A percentile compares a stretch with the other conserved stretches of the same genome.
These are phyloP conservation scores for Podotricha telesiphe DNA, from an alignment of 2,888 invertebrate species.

Conservation along the genomic window DNA sequence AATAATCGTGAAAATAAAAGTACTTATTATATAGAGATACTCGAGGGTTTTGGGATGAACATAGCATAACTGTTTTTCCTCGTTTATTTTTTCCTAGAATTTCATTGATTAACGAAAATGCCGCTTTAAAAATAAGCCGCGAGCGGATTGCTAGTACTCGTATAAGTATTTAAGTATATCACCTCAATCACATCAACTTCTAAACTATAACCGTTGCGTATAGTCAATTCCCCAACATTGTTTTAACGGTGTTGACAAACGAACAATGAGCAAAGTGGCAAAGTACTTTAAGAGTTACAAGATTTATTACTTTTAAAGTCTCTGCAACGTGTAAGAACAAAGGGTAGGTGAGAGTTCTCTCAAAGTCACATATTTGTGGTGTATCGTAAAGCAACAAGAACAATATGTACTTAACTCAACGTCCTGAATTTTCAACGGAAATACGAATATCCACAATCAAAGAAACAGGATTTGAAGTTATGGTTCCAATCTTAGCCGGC, in stretches of 20 bases:
- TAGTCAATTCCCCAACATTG: not conserved
- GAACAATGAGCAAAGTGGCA: constrained; percentile 4
- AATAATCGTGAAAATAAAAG: no score
- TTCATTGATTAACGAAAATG: no score
- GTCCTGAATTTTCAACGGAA: constrained; percentile 15
- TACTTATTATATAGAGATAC: no score
- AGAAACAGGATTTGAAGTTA: not conserved
- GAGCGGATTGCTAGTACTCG: no score
- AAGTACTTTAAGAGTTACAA: constrained; percentile 12
- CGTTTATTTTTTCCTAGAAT: no score
- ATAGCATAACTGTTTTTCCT: no score
- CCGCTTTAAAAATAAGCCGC: no score
- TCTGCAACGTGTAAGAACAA: constrained; percentile 24
- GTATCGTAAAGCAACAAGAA: constrained; percentile 32
- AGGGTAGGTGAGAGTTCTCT: constrained; percentile 22
- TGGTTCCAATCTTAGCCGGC: not conserved
- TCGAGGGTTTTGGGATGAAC: no score
- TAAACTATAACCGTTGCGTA: not conserved
- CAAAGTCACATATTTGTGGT: constrained; percentile 34
- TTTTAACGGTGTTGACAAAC: not conserved
- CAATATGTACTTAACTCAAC: constrained; percentile 16
- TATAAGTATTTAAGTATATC: no score
- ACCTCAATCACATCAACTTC: no score
- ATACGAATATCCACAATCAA: not conserved
- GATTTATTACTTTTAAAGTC: constrained; percentile 30